A percentile compares a stretch with the other conserved stretches of the same genome.
Evolutionary conservation across 1,140 invertebrate species (phyloP).

Genomic region (Penaeus indicus): DNA sequence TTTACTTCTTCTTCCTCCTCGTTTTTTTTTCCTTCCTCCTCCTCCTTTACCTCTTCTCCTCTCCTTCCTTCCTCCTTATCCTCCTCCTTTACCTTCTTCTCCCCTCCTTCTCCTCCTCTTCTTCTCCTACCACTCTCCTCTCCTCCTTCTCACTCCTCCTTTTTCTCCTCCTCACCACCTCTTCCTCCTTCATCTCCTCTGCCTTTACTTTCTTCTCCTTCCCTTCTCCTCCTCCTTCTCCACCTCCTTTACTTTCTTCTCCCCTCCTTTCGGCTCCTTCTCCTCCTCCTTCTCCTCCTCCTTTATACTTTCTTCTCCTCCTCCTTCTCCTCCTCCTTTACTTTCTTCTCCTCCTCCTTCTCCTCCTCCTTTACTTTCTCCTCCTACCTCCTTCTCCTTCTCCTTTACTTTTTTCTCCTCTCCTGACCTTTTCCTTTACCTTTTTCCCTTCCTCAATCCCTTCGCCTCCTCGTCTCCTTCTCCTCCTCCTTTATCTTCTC

Average conservation of each 20-base stretch:
- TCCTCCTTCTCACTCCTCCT: too few species aligned
- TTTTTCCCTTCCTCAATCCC: not conserved
- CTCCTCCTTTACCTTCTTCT: too few species aligned
- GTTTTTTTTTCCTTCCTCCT: too few species aligned
- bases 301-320: too few species aligned
- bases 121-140: too few species aligned
- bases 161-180: too few species aligned
- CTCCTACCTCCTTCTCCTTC: constrained; percentile 4
- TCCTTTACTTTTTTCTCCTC: constrained; percentile 12
- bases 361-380: constrained; percentile 1
- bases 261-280: constrained; percentile 9
- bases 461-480: not conserved
- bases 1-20: not conserved
- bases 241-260: not conserved
- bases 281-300: constrained; percentile 9
- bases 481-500: not conserved
- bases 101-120: too few species aligned
- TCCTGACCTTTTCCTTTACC: not conserved
- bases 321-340: too few species aligned
- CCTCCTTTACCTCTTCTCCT: too few species aligned
- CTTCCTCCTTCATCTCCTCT: not conserved
- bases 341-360: too few species aligned
- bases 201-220: not conserved
- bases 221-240: not conserved
- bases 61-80: too few species aligned